Evolutionary conservation across 2,888 invertebrate species (phyloP), one percentile per base, ranked within the genome.

Genomic region (Argyra leucocephala): DNA sequence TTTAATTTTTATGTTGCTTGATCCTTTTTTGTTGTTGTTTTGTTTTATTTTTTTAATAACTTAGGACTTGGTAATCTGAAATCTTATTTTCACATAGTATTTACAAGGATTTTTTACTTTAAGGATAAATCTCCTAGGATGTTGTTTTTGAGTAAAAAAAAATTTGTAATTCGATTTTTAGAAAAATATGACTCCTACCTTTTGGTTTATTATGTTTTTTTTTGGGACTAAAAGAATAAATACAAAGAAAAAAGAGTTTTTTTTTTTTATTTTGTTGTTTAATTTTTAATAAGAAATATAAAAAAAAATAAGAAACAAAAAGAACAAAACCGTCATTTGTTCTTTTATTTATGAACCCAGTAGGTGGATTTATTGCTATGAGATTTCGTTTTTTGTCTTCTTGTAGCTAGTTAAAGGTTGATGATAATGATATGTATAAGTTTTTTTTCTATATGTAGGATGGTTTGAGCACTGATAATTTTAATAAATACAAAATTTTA

Each of bases 341-440:
- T 48, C 48, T 48, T 48, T 48, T 48, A 48, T 48, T 48, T 48
- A 48, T 48, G 48, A 48, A 48, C 48, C 48, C 48, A 48, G 48
- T 48, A 48, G 48, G 48, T 48, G 48, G 48, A 48, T 48, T 48
- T 48, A 48, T 48, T 48, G 15, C 48, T 48, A 18, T 48, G 18
- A 15, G 48, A 12, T 18, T 48, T 48, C 15, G 12, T 48, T 48
- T 48, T 48, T 48, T 37, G 3, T 37, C 12, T 48, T 48, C 18
- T 48, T 48, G 48, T 48, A 18, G 18, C 18, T 18, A 48, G 12
- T 48, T 18, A 48, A 48, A 48, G n/a, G n/a, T 48, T 48, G n/a
- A 48, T 48, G 48, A 48, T 18, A n/a, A 18, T 48, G 15, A 48
- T n/a, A 15, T n/a, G 48, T 48, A 37, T 37, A 15, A 48, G 48